Percentiles rank a stretch among this genome's conserved stretches.
These are phyloP conservation scores for Nesidiocoris tenuis DNA, from an alignment of 2,888 invertebrate genomes.

Conservation along the genomic window DNA sequence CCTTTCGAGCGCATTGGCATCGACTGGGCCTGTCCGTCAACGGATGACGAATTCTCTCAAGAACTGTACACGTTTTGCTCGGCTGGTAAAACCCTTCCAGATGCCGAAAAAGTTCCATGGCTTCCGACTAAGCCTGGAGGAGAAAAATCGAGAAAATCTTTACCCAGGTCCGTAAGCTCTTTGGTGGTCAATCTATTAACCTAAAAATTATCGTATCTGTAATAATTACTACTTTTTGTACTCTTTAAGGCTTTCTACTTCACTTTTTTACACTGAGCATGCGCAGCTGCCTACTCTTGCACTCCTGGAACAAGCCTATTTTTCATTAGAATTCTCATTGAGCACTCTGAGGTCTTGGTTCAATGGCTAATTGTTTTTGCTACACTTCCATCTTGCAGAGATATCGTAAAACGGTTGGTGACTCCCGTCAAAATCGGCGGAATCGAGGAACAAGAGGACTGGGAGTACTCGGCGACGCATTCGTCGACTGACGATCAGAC, in stretches of 20 bases:
- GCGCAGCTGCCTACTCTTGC: too few relatives aligned
- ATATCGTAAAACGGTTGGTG: conserved; percentile 14
- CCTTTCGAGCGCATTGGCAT: conserved; percentile 28
- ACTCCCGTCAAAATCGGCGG: conserved; percentile 9
- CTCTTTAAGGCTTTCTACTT: too few relatives aligned
- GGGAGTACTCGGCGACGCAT: conserved; percentile 27
- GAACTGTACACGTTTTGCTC: conserved; percentile 36
- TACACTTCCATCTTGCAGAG: too few relatives aligned
- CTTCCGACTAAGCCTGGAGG: not conserved
- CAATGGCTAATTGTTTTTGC: too few relatives aligned
- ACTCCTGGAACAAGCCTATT: too few relatives aligned
- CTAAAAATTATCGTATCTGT: too few relatives aligned
- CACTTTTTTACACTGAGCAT: too few relatives aligned
- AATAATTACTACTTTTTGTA: too few relatives aligned
- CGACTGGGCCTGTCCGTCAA: conserved; percentile 27
- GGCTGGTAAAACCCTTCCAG: not conserved
- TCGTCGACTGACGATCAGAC: conserved; percentile 1
- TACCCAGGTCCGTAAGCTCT: not conserved
- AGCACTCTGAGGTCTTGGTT: too few relatives aligned
- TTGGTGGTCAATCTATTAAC: too few relatives aligned
- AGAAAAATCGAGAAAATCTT: not conserved
- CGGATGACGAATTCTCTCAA: conserved; percentile 31
- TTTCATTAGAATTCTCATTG: too few relatives aligned
- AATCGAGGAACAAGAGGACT: conserved; percentile 25
- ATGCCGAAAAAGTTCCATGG: conserved; percentile 23